Percentiles rank a stretch among this genome's conserved stretches.
These are phyloP conservation scores for Brachynemurus nebulosus DNA, from an alignment of 2,888 invertebrate genomes.

Conservation along the genomic window DNA sequence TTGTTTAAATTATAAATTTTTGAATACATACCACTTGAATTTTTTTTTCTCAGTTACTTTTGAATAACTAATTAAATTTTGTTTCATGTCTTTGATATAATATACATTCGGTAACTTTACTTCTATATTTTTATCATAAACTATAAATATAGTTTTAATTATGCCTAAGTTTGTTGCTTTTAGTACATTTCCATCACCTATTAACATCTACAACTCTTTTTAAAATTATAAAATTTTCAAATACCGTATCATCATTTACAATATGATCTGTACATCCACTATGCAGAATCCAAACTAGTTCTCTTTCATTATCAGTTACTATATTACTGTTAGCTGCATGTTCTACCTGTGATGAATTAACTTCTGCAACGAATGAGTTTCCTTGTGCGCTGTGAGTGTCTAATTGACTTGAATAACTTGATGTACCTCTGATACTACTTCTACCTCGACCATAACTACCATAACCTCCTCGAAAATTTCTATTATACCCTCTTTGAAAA, in stretches of 20 bases:
- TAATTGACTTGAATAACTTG: not conserved
- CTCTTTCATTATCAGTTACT: not conserved
- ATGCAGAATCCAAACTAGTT: not conserved
- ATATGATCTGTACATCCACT: slow-evolving; percentile 1
- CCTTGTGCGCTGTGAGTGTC: not conserved
- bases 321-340: not conserved
- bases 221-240: not conserved
- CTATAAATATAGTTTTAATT: not conserved
- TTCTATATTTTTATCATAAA: not conserved
- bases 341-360: not conserved
- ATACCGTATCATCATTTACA: not conserved
- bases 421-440: not conserved
- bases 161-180: not conserved
- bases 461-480: slow-evolving; percentile 3
- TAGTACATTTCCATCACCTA: not conserved
- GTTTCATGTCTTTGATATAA: slow-evolving; percentile 16
- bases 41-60: slow-evolving; percentile 16
- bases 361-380: not conserved
- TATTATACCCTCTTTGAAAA: slow-evolving; percentile 7
- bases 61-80: slow-evolving; percentile 16
- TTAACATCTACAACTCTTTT: not conserved
- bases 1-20: slow-evolving; percentile 14
- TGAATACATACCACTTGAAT: slow-evolving; percentile 12
- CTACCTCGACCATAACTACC: not conserved
- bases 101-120: slow-evolving; percentile 6